Conservation (phyloP, 1,140 invertebrate genomes). For the Halesus radiatus region DNA sequence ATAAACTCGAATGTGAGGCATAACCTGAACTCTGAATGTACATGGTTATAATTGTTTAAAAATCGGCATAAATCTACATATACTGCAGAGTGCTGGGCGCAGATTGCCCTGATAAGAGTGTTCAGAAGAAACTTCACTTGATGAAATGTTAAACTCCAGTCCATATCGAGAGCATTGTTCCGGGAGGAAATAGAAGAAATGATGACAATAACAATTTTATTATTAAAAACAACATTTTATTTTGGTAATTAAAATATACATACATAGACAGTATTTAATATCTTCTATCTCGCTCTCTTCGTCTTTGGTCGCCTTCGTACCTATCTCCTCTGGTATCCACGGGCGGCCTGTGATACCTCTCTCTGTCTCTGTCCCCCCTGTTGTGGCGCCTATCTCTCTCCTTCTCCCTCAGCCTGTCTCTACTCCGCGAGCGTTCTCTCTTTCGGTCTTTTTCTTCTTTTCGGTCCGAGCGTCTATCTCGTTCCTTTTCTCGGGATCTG, state of each 20-base stretch:
- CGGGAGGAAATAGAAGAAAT: too few species aligned
- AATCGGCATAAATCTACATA: too few species aligned
- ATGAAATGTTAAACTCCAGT: too few species aligned
- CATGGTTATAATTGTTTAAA: too few species aligned
- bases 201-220: too few species aligned
- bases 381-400: slow-evolving; percentile 67
- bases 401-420: slow-evolving; percentile 66
- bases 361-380: slow-evolving; percentile 61
- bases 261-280: slow-evolving; percentile 57
- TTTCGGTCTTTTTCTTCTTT: slow-evolving; percentile 70
- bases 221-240: background rate
- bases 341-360: slow-evolving; percentile 64
- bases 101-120: too few species aligned
- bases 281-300: slow-evolving; percentile 63
- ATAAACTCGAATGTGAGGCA: too few species aligned
- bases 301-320: slow-evolving; percentile 62
- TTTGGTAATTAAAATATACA: background rate
- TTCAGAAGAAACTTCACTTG: too few species aligned
- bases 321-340: slow-evolving; percentile 58
- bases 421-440: slow-evolving; percentile 65
- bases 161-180: too few species aligned
- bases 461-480: slow-evolving; percentile 69
- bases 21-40: too few species aligned
- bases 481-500: slow-evolving; percentile 71
- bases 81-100: too few species aligned